Evolutionary conservation across 2,113 vertebrate genomes (phyloP).

Genomic region (Herpailurus yagouaroundi): DNA sequence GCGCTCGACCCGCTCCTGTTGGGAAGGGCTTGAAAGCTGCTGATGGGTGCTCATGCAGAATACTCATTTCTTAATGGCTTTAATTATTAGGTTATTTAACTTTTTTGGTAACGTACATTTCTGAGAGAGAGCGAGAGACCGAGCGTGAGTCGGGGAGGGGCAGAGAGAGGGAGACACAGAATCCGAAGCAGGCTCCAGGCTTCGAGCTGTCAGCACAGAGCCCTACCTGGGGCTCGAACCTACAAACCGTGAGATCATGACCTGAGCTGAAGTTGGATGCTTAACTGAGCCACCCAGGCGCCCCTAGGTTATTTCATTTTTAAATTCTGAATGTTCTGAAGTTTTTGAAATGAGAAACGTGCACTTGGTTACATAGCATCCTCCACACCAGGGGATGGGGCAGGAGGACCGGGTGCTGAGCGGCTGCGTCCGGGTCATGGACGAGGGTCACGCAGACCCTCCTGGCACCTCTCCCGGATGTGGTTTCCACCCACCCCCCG

Average conservation of each 20-base stretch:
- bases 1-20: too few species aligned
- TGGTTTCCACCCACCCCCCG: accelerated
- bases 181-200: too few species aligned
- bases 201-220: too few species aligned
- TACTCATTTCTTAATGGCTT: background rate
- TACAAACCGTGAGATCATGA: too few species aligned
- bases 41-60: accelerated
- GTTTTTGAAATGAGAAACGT: background rate
- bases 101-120: background rate
- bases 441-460: accelerated
- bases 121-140: too few species aligned
- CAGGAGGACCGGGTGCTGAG: background rate
- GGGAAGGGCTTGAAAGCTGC: background rate
- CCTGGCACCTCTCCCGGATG: background rate
- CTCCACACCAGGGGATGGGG: background rate
- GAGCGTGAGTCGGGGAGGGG: too few species aligned
- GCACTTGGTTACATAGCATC: background rate
- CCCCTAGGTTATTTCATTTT: background rate
- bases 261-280: too few species aligned
- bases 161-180: too few species aligned
- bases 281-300: too few species aligned
- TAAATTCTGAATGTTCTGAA: background rate
- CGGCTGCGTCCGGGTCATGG: background rate
- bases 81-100: background rate
- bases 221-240: too few species aligned